These are phyloP conservation scores for Apoda limacodes DNA, from an alignment of 2,888 invertebrate species.

Conservation along the genomic window DNA sequence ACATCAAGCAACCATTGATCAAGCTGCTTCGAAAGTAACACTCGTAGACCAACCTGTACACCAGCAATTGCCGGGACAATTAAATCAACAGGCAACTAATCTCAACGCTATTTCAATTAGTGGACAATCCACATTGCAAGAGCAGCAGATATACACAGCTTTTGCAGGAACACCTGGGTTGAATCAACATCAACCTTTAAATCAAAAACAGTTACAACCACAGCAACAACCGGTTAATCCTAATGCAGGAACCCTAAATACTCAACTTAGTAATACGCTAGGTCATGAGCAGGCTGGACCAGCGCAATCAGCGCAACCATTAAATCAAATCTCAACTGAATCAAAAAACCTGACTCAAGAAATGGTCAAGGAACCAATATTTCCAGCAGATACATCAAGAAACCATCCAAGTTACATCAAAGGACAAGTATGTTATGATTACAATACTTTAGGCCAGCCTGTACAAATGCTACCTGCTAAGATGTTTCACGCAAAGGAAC, in stretches of 20 bases:
- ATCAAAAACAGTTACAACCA: constrained; percentile 23
- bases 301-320: constrained; percentile 8
- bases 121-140: constrained; percentile 20
- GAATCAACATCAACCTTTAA: constrained; percentile 21
- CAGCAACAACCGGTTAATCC: constrained; percentile 23
- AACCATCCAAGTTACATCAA: constrained; percentile 19
- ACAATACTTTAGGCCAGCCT: constrained; percentile 55
- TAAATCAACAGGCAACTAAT: constrained; percentile 14
- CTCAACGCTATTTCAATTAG: constrained; percentile 8
- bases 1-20: constrained; percentile 1
- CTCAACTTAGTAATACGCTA: constrained; percentile 19
- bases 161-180: constrained; percentile 17
- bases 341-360: constrained; percentile 17
- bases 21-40: constrained; percentile 1
- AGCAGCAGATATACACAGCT: constrained; percentile 27
- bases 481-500: constrained; percentile 27
- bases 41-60: background rate
- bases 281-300: constrained; percentile 22
- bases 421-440: constrained; percentile 26
- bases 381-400: constrained; percentile 39
- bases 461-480: constrained; percentile 39
- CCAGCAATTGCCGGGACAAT: constrained; percentile 3
- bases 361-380: constrained; percentile 38
- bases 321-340: constrained; percentile 5
- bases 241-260: constrained; percentile 21